phyloP scores from a whole-genome alignment of 37 sponge, comb jelly and placozoan species.

The Hormiphora californensis region DNA sequence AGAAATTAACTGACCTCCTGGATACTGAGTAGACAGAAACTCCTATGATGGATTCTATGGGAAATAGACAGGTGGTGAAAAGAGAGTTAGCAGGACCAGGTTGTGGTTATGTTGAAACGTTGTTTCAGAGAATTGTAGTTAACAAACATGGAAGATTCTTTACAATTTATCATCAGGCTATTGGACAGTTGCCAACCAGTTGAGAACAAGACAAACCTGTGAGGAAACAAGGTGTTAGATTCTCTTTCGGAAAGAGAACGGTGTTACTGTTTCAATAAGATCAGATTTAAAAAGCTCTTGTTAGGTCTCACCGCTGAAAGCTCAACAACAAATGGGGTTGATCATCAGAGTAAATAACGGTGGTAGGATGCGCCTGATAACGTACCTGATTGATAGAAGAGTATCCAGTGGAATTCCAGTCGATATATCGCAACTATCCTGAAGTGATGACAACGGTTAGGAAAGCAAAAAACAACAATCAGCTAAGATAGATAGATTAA shows the following conservation, averaged over 20 bases:
- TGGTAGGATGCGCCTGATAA: neutral
- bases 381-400: neutral
- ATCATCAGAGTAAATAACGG: neutral
- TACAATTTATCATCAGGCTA: neutral
- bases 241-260: too few species aligned
- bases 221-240: too few species aligned
- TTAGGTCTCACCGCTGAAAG: neutral
- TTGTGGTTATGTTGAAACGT: too few species aligned
- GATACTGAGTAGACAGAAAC: too few species aligned
- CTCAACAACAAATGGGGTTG: neutral
- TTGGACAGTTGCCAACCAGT: neutral
- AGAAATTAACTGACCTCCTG: neutral
- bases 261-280: too few species aligned
- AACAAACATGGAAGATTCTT: neutral
- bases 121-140: slow-evolving; percentile 22
- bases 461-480: neutral
- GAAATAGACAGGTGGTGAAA: too few species aligned
- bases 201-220: neutral
- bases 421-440: neutral
- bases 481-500: neutral
- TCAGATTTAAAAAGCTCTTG: slow-evolving; percentile 32
- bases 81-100: too few species aligned
- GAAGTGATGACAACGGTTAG: neutral
- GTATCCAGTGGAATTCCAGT: neutral
- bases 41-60: too few species aligned